Evolutionary conservation across 1,140 invertebrate species (phyloP).

Genomic region (Cherax destructor): DNA sequence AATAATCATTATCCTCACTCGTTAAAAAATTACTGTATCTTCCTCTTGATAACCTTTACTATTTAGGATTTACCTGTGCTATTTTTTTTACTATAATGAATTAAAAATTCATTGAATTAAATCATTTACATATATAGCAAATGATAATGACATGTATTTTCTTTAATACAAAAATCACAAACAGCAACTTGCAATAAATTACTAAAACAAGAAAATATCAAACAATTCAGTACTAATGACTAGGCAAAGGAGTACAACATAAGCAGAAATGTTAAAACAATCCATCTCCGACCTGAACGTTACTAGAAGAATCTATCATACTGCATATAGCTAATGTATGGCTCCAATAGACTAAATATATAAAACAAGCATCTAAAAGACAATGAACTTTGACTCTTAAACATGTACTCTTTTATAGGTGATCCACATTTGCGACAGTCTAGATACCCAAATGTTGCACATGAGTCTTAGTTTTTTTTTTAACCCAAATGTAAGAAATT

Average conservation of each 20-base stretch:
- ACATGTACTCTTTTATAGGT: background rate
- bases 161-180: no score
- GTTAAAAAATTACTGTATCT: no score
- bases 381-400: background rate
- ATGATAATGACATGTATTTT: no score
- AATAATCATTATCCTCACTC: no score
- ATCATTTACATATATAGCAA: no score
- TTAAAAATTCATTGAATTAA: background rate
- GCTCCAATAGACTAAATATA: background rate
- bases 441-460: no score
- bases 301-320: background rate
- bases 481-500: no score
- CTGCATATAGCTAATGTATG: background rate
- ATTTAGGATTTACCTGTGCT: no score
- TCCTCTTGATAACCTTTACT: no score
- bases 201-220: background rate
- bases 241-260: background rate
- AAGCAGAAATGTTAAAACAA: background rate
- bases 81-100: background rate
- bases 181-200: background rate
- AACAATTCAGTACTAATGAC: constrained; percentile 5
- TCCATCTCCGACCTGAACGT: background rate
- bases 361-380: background rate
- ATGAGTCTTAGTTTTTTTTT: no score
- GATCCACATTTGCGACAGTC: background rate